Evolutionary conservation across 2,797 vertebrate genomes (phyloP).

Genomic region (Alcedo quadribrachys): DNA sequence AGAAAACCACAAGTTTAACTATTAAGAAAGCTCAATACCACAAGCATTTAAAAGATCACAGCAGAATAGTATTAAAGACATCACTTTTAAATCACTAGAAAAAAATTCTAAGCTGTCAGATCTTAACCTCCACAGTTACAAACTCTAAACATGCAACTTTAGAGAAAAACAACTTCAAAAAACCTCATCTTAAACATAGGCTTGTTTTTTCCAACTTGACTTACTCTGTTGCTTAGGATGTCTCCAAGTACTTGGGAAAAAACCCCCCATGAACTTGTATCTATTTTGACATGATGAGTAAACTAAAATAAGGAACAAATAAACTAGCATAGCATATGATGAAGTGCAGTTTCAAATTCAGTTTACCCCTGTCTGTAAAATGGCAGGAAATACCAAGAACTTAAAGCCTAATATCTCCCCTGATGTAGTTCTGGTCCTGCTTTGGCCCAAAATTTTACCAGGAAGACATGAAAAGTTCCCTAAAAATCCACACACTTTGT

Average conservation of each 20-base stretch:
- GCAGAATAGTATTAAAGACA: background rate
- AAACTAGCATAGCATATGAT: background rate
- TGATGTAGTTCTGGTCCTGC: background rate
- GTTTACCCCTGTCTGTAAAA: background rate
- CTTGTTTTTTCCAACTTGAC: background rate
- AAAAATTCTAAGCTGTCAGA: background rate
- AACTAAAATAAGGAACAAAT: background rate
- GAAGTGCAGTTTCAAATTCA: background rate
- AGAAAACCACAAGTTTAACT: constrained; percentile 5
- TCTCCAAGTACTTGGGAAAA: background rate
- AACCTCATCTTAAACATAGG: background rate
- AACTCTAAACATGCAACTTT: background rate
- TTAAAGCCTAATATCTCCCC: background rate
- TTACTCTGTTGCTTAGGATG: background rate
- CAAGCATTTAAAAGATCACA: constrained; percentile 32
- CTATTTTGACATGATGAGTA: background rate
- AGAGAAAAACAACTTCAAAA: background rate
- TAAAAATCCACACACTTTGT: background rate
- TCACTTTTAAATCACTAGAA: background rate
- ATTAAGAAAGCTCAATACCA: constrained; percentile 10
- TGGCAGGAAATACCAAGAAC: background rate
- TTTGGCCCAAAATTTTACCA: background rate
- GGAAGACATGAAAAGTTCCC: background rate
- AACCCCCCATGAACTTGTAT: background rate
- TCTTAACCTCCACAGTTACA: background rate